Evolutionary conservation across 2,113 vertebrate species (phyloP).

Genomic region (Myotis yumanensis): DNA sequence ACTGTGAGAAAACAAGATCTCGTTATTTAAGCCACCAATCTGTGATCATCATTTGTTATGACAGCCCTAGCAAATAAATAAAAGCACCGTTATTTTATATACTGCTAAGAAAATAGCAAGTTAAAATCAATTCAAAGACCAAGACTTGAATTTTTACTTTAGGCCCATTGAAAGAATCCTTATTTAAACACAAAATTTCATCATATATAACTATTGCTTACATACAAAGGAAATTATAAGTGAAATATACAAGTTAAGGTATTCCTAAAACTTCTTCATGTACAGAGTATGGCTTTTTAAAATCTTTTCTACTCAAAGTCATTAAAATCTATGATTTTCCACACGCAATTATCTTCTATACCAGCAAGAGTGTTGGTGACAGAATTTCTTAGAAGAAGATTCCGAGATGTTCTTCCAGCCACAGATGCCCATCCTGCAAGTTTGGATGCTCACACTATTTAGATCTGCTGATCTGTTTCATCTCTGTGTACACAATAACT

Average conservation of each 20-base stretch:
- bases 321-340: background rate
- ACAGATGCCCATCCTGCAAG: background rate
- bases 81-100: background rate
- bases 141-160: conserved; percentile 23
- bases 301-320: background rate
- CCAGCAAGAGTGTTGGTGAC: background rate
- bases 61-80: background rate
- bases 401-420: background rate
- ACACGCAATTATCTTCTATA: background rate
- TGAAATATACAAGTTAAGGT: background rate
- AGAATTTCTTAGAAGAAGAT: background rate
- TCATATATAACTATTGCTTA: background rate
- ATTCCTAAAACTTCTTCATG: background rate
- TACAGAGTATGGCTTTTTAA: background rate
- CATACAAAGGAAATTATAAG: background rate
- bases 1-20: background rate
- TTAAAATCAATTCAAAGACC: background rate
- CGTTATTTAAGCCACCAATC: background rate
- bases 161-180: background rate
- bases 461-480: background rate
- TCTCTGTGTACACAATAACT: background rate
- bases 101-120: background rate
- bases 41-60: background rate
- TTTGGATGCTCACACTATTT: background rate
- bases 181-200: background rate